These are phyloP conservation scores for Brachionus paranguensis DNA, from an alignment of 1,140 invertebrate genomes.

Conservation along the genomic window DNA sequence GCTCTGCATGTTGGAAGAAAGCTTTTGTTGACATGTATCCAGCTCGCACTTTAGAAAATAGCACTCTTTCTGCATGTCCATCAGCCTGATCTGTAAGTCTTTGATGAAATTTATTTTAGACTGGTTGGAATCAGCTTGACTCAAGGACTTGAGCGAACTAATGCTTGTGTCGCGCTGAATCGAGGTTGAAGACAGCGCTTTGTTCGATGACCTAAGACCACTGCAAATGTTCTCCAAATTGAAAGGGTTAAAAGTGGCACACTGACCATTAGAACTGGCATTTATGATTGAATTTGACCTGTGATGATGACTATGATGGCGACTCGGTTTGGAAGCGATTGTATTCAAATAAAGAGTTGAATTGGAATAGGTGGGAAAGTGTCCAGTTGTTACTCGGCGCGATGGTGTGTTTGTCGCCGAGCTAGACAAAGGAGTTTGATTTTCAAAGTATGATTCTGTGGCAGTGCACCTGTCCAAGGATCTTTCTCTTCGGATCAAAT, in stretches of 20 bases:
- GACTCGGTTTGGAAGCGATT: background rate
- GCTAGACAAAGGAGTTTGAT: background rate
- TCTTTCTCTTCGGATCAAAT: background rate
- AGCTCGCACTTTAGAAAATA: conserved; percentile 27
- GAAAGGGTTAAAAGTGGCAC: background rate
- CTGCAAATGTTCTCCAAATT: background rate
- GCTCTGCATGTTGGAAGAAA: conserved; percentile 96
- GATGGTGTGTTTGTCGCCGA: background rate
- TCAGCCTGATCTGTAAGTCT: conserved; percentile 25
- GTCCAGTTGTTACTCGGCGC: background rate
- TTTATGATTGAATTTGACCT: conserved; percentile 17
- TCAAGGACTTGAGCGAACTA: conserved; percentile 4
- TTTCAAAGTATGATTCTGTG: background rate
- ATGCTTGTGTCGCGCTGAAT: background rate
- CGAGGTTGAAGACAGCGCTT: background rate
- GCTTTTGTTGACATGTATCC: conserved; percentile 54
- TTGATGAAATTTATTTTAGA: conserved; percentile 37
- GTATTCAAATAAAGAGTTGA: background rate
- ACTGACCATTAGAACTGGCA: background rate
- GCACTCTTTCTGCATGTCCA: conserved; percentile 37
- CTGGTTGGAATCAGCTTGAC: background rate
- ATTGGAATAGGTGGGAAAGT: conserved; percentile 2
- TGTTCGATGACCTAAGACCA: background rate
- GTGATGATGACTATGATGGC: conserved; percentile 7
- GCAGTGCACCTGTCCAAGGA: background rate